Conservation (phyloP, 2,888 invertebrate genomes). For the Tenthredo notha region DNA sequence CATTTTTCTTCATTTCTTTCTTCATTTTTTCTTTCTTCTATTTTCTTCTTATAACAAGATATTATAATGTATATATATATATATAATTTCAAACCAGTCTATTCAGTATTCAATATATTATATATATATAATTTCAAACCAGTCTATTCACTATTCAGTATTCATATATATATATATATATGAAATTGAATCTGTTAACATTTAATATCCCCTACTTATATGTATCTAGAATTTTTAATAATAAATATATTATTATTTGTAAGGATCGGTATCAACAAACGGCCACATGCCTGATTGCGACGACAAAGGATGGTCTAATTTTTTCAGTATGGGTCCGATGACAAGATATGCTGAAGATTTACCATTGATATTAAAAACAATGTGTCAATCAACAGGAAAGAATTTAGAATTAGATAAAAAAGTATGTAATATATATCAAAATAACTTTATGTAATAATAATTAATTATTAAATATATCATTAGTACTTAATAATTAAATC, state of each 20-base stretch:
- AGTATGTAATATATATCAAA: slow-evolving; percentile 65
- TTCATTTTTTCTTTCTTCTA: neutral
- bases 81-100: too few relatives aligned
- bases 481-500: slow-evolving; percentile 12
- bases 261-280: slow-evolving; percentile 82
- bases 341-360: slow-evolving; percentile 93
- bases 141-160: too few relatives aligned
- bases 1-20: neutral
- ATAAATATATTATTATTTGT: neutral
- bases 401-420: slow-evolving; percentile 79
- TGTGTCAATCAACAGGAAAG: slow-evolving; percentile 81
- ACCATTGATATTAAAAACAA: slow-evolving; percentile 85
- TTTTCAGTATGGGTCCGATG: slow-evolving; percentile 92
- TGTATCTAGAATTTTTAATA: neutral
- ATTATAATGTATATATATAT: neutral
- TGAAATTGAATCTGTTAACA: too few relatives aligned
- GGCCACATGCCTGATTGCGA: slow-evolving; percentile 86
- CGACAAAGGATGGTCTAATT: slow-evolving; percentile 83
- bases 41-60: too few relatives aligned
- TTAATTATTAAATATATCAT: neutral
- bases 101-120: too few relatives aligned
- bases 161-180: too few relatives aligned
- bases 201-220: too few relatives aligned
- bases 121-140: too few relatives aligned
- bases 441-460: slow-evolving; percentile 1